These are phyloP conservation scores for Ariopsis seemanni DNA, from an alignment of 2,113 vertebrate species.

Conservation along the genomic window DNA sequence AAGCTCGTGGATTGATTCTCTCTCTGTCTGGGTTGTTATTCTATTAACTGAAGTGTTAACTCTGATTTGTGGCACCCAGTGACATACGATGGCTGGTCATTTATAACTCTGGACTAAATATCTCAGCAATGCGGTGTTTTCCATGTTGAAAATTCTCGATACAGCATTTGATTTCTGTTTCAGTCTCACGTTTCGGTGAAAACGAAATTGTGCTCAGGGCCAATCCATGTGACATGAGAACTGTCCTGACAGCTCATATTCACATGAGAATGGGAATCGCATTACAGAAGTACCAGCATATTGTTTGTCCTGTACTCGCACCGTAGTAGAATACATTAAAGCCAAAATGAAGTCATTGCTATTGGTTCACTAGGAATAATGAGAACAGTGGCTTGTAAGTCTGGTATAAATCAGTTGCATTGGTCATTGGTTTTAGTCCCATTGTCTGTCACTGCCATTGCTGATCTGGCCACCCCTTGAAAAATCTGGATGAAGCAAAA, in stretches of 20 bases:
- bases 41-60: not conserved
- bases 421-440: slow-evolving; percentile 49
- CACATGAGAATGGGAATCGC: not conserved
- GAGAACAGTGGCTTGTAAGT: not conserved
- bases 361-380: not conserved
- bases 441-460: slow-evolving; percentile 7
- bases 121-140: not conserved
- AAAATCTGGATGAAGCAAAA: not conserved
- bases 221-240: slow-evolving; percentile 6
- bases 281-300: slow-evolving; percentile 1
- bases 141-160: not conserved
- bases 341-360: not conserved
- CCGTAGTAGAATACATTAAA: not conserved
- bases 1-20: not conserved
- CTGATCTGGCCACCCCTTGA: slow-evolving; percentile 2
- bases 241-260: slow-evolving; percentile 27
- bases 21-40: not conserved
- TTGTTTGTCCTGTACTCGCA: not conserved
- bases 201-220: not conserved
- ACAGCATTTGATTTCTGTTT: slow-evolving; percentile 3
- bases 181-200: not conserved
- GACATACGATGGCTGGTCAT: not conserved
- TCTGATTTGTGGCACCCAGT: not conserved
- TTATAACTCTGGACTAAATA: not conserved
- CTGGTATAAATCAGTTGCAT: slow-evolving; percentile 31